A percentile compares a stretch with the other conserved stretches of the same genome.
phyloP scores from a whole-genome alignment of 30 jellyfish, hydroid and myxozoan species.

The Chrysaora quinquecirrha region DNA sequence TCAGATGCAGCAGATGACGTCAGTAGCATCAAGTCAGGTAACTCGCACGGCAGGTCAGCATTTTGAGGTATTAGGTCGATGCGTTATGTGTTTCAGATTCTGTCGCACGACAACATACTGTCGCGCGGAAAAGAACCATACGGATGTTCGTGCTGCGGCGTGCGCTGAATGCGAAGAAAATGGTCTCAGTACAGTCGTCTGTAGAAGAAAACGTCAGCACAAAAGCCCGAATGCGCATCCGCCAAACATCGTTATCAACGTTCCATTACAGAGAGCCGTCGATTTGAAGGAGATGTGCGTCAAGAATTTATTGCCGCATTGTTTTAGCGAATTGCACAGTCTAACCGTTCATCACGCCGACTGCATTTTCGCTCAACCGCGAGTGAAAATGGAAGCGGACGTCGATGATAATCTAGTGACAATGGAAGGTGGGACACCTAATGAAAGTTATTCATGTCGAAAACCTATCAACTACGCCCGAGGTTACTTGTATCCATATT shows the following conservation, averaged over 20 bases:
- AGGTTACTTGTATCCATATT: conserved; percentile 91
- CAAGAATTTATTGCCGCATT: conserved; percentile 82
- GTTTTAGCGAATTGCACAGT: conserved; percentile 95
- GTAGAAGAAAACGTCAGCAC: conserved; percentile 94
- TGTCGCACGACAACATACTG: conserved; percentile 98
- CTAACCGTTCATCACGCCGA: conserved; percentile 98
- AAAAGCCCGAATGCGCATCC: conserved; percentile 98
- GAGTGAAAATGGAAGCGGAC: conserved; percentile 22
- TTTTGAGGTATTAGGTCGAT: conserved; percentile 97
- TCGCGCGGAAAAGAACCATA: conserved; percentile 97
- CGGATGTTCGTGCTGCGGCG: conserved; percentile 95
- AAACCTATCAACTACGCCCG: conserved; percentile 98
- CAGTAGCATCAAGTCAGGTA: conserved; percentile 52
- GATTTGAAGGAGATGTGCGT: conserved; percentile 91
- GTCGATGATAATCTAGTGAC: conserved; percentile 47
- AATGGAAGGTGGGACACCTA: conserved; percentile 34
- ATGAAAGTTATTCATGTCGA: conserved; percentile 39
- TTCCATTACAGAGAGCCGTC: conserved; percentile 81
- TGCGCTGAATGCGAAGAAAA: conserved; percentile 92
- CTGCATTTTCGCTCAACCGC: conserved; percentile 89
- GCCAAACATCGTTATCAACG: conserved; percentile 90
- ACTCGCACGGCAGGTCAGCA: conserved; percentile 88
- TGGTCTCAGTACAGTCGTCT: conserved; percentile 95
- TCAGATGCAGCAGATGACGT: conserved; percentile 31
- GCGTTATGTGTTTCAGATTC: conserved; percentile 93